phyloP scores from a whole-genome alignment of 2,888 invertebrate genomes.

The Drosophila mayaguana region DNA sequence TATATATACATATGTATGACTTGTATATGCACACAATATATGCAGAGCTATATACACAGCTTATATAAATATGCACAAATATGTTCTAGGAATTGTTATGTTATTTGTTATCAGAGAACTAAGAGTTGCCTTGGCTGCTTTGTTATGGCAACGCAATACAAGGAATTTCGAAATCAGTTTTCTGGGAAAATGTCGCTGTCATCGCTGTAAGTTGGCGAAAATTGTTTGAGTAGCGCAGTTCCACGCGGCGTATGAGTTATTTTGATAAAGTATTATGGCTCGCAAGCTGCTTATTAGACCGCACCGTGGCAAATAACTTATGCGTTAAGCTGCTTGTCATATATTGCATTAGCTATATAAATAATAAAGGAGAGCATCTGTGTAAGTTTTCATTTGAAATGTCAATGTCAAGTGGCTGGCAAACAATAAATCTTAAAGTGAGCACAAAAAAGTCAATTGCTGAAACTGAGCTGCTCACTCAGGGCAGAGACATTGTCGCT shows the following conservation, averaged over 20 bases:
- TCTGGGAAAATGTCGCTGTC: background rate
- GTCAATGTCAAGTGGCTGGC: constrained; percentile 52
- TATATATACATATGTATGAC: background rate
- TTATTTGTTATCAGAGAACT: background rate
- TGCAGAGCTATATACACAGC: background rate
- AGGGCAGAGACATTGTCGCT: constrained; percentile 24
- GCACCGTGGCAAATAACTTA: constrained; percentile 12
- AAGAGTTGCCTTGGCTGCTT: background rate
- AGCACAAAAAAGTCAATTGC: constrained; percentile 57
- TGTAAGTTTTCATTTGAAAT: constrained; percentile 39
- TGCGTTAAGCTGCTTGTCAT: constrained; percentile 18
- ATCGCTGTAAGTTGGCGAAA: background rate
- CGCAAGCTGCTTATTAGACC: constrained; percentile 40
- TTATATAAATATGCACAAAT: background rate
- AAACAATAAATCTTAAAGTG: constrained; percentile 60
- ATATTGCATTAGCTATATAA: constrained; percentile 5
- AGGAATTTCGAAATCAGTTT: background rate
- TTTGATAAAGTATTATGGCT: constrained; percentile 35
- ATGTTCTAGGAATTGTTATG: background rate
- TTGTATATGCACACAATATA: background rate
- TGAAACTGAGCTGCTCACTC: constrained; percentile 50
- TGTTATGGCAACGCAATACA: background rate
- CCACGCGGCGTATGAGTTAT: constrained; percentile 31
- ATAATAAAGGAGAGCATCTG: constrained; percentile 30
- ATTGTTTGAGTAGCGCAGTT: constrained; percentile 4